phyloP scores from a whole-genome alignment of 2,113 vertebrate species.

The Podilymbus podiceps region DNA sequence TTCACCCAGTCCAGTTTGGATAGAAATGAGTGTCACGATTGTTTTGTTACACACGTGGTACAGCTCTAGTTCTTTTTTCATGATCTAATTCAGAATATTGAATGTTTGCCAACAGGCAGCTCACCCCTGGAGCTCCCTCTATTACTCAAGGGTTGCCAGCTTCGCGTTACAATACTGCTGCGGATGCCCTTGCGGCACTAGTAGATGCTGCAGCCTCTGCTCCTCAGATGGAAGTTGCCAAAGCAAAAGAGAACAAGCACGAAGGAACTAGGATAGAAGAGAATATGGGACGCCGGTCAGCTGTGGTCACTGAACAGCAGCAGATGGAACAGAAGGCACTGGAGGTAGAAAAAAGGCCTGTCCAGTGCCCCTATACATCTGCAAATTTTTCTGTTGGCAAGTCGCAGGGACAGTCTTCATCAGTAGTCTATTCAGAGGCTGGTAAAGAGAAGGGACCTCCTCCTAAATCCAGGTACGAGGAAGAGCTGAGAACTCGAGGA shows the following conservation, averaged over 20 bases:
- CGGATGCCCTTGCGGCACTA: slow-evolving; percentile 91
- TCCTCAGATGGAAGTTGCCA: slow-evolving; percentile 93
- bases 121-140: slow-evolving; percentile 75
- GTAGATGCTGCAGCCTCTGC: slow-evolving; percentile 93
- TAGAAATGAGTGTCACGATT: background rate
- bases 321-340: slow-evolving; percentile 77
- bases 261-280: slow-evolving; percentile 86
- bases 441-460: slow-evolving; percentile 90
- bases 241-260: slow-evolving; percentile 90
- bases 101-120: slow-evolving; percentile 74
- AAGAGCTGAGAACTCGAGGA: slow-evolving; percentile 93
- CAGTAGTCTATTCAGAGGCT: slow-evolving; percentile 84
- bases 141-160: slow-evolving; percentile 81
- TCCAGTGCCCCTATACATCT: slow-evolving; percentile 78
- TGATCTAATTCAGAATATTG: background rate
- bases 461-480: slow-evolving; percentile 94
- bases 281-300: slow-evolving; percentile 77
- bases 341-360: slow-evolving; percentile 82
- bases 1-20: background rate
- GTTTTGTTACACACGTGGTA: rapidly evolving
- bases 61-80: background rate
- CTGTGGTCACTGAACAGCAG: slow-evolving; percentile 79
- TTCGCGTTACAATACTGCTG: slow-evolving; percentile 91
- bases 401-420: slow-evolving; percentile 76
- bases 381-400: slow-evolving; percentile 82